phyloP scores from a whole-genome alignment of 2,113 vertebrate genomes.

The Thomomys bottae region DNA sequence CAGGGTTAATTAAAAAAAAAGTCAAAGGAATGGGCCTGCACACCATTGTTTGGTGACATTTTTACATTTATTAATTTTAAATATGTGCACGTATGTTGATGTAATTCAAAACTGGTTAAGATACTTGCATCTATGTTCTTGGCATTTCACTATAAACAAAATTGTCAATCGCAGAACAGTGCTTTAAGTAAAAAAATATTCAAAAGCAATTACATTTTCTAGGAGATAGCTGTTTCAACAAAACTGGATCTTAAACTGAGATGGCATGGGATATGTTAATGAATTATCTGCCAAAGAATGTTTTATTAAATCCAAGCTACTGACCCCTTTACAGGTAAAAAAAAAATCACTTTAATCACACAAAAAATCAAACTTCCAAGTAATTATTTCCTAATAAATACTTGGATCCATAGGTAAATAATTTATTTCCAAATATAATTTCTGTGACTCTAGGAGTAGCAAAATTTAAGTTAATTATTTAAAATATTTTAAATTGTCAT shows the following conservation, averaged over 20 bases:
- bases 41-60: background rate
- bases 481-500: constrained; percentile 6
- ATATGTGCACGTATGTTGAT: background rate
- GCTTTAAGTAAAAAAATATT: constrained; percentile 35
- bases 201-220: background rate
- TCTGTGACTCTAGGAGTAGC: background rate
- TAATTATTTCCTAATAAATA: background rate
- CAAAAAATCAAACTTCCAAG: background rate
- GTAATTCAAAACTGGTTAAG: constrained; percentile 11
- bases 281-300: background rate
- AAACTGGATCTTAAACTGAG: background rate
- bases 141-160: background rate
- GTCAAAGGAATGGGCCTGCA: background rate
- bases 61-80: background rate
- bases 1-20: background rate
- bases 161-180: background rate
- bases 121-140: background rate
- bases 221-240: background rate
- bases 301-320: constrained; percentile 10
- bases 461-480: background rate
- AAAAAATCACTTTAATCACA: constrained; percentile 19
- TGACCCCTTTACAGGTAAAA: background rate
- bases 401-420: background rate
- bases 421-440: background rate
- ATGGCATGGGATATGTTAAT: background rate